Evolutionary conservation across 2,113 vertebrate genomes (phyloP), one percentile per base, ranked within the genome.

Genomic region (Pluvialis apricaria): DNA sequence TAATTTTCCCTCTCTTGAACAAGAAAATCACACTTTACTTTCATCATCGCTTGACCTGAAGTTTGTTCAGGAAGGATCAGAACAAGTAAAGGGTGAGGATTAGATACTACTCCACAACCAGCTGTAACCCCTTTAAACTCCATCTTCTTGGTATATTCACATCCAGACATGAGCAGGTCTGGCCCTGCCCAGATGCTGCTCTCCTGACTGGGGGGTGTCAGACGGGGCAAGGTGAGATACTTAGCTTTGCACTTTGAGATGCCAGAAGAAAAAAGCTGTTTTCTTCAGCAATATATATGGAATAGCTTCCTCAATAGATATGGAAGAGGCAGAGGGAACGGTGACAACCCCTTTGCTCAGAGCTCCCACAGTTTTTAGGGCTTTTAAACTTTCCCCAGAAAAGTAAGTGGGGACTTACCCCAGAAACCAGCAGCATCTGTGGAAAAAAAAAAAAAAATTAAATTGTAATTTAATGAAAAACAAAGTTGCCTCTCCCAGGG

Each of bases 391-490:
- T 91, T 36, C 44, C 9, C 2, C 21, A 38, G 29, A 57, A 82
- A 94, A 72, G 18, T 42, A 61, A 84, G 29, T 32, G 40, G 26
- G 36, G 45, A 65, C 13, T 80, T 47, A 69, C 2, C 15, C 60
- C 80, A 54, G 73, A 90, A 65, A 6, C 9, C 31, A 93, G 36
- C 6, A 82, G 5, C 40, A 61, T 49, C 51, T 86, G 26, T 31
- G 19, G 42, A 72, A 75, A 45, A 45, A 45, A 42, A 68, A 65
- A 45, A 72, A 49, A 58, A 9, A 0, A 1, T 10, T 26, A 64
- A 97, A 75, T 42, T 5, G 11, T 36, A 88, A 89, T 65, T 70
- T 47, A 49, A 77, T 70, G 15, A 61, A 87, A 94, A 92, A 76
- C 29, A 89, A 94, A 88, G 38, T 66, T 5, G 4, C 55, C 38